Conservation (phyloP, 2,797 vertebrate species). For the Borostomias antarcticus region DNA sequence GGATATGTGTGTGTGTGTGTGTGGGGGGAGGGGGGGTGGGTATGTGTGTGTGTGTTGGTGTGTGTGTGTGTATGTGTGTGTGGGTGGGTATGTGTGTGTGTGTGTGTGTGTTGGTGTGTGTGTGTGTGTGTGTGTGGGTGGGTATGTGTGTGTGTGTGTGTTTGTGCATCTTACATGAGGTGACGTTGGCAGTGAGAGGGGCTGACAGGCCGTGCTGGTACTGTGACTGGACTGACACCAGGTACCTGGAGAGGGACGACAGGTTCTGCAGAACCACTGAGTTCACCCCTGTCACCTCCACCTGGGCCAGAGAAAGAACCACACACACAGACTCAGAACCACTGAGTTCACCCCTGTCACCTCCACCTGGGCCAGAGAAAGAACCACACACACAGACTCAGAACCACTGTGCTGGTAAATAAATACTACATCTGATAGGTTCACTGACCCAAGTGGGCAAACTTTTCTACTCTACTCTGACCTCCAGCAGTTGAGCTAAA, state of each 20-base stretch:
- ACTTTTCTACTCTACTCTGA: no score
- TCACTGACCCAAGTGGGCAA: no score
- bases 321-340: constrained; percentile 58
- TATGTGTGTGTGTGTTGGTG: background rate
- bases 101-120: background rate
- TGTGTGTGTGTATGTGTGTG: constrained; percentile 73
- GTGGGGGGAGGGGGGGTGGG: background rate
- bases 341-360: constrained; percentile 80
- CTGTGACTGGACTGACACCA: constrained; percentile 79
- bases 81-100: constrained; percentile 73
- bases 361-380: constrained; percentile 73
- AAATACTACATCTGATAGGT: no score
- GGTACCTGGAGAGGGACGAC: constrained; percentile 87
- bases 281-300: constrained; percentile 81
- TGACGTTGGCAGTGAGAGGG: constrained; percentile 80
- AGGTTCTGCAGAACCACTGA: constrained; percentile 82
- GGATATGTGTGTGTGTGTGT: background rate
- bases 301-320: constrained; percentile 60
- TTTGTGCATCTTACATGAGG: constrained; percentile 81
- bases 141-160: constrained; percentile 5
- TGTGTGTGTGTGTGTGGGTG: constrained; percentile 2
- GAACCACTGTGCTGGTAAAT: constrained; percentile 78
- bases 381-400: constrained; percentile 44
- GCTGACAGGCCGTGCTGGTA: constrained; percentile 81
- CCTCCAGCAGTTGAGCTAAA: no score